phyloP scores from a whole-genome alignment of 2,888 invertebrate species.

The Archaeoteleia sp. region DNA sequence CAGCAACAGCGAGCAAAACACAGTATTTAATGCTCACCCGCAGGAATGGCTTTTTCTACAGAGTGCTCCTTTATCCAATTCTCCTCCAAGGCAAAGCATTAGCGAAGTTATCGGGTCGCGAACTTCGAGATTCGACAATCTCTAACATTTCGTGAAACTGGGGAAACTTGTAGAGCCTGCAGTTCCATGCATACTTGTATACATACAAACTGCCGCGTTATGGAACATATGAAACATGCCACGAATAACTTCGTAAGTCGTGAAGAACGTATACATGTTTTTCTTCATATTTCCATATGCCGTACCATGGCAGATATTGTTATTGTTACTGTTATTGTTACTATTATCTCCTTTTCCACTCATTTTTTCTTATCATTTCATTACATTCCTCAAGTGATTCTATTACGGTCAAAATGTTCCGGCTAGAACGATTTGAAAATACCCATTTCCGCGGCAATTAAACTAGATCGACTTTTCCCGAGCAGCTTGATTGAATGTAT shows the following conservation, averaged over 20 bases:
- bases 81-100: constrained; percentile 1
- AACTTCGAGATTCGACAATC: constrained; percentile 10
- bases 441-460: not conserved
- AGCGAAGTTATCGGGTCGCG: constrained; percentile 4
- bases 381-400: too few relatives aligned
- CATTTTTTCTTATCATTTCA: too few relatives aligned
- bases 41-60: not conserved
- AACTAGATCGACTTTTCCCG: not conserved
- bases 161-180: constrained; percentile 1
- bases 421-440: not conserved
- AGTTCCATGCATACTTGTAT: not conserved
- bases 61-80: not conserved
- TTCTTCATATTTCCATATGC: not conserved
- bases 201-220: not conserved
- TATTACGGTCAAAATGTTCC: too few relatives aligned
- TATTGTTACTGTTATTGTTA: too few relatives aligned
- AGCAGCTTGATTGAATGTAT: constrained; percentile 1
- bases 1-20: constrained; percentile 3
- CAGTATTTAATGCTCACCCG: constrained; percentile 3
- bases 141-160: not conserved
- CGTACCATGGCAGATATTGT: not conserved
- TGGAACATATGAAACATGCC: not conserved
- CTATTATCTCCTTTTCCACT: too few relatives aligned
- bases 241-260: constrained; percentile 2
- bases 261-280: not conserved